Base-by-base conservation (phyloP, 35 echinoderm and acorn worm species). In the Acanthaster planci region DNA sequence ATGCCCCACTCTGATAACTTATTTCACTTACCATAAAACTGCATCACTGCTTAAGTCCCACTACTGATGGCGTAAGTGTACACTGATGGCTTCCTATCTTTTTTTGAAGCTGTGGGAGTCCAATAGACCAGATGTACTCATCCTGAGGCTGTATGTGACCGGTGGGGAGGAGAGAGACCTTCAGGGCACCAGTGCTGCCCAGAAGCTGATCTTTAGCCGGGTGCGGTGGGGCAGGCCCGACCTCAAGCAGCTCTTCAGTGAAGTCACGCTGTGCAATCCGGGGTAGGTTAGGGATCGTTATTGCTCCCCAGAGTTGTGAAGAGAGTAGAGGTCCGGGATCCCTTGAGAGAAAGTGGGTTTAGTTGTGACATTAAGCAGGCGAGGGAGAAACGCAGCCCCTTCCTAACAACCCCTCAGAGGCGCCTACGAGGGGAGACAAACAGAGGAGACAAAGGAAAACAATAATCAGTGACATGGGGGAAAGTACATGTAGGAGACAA, bases 61-160 rank as follows among this genome's bases (percentile, higher is more conserved):
- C 1, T 26, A 7, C 76, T 37, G 17, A 6, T 77, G n/a, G 32
- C 9, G 16, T 77, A 26, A 35, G 12, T 37, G 14, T 18, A 37
- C 14, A 31, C 15, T 3, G 7, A 35, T 37, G n/a, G 9, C 16
- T 67, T 60, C 22, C 52, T 67, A 18, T 52, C 14, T 76, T 77
- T 9, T 52, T 1, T 77, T 80, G 3, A 38, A 91, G 89, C 64
- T 91, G 21, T 92, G 90, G 90, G 53, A 92, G 26, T 54, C 72
- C 56, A 92, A 92, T 31, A 21, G 84, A 52, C 90, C 90, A 14
- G 90, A 92, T 31, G 80, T 92, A 23, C 38, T 92, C 7, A 86
- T 54, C 35, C 30, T 92, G 9, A 76, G 84, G n/a, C 59, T 92
- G 60, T 84, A 92, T 59, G n/a, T 80, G 18, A 80, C 90, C 38